These are phyloP conservation scores for Julus scandinavius DNA, from an alignment of 2,888 invertebrate genomes.

Conservation along the genomic window DNA sequence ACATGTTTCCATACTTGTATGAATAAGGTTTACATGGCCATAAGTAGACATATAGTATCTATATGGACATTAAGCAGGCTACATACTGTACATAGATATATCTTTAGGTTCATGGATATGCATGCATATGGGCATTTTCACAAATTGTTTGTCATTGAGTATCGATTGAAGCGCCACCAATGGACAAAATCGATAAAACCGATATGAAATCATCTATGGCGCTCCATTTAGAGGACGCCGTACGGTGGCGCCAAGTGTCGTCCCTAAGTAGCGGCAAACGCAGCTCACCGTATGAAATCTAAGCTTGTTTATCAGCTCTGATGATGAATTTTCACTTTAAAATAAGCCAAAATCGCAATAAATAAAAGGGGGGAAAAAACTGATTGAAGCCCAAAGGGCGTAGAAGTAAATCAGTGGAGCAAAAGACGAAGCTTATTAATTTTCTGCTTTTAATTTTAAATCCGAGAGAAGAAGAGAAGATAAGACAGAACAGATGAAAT, in stretches of 20 bases:
- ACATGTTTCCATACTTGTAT: too few species aligned
- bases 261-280: background rate
- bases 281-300: background rate
- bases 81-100: too few species aligned
- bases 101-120: too few species aligned
- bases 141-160: too few species aligned
- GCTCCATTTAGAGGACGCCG: background rate
- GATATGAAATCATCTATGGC: background rate
- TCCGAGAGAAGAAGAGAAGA: background rate
- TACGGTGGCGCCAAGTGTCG: background rate
- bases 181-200: background rate
- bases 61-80: too few species aligned
- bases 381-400: background rate
- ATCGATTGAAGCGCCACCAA: background rate
- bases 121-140: too few species aligned
- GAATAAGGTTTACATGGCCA: too few species aligned
- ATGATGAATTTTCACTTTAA: background rate
- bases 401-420: background rate
- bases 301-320: background rate
- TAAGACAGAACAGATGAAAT: background rate
- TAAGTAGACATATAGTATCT: too few species aligned
- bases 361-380: background rate
- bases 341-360: background rate
- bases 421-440: background rate
- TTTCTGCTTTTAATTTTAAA: slow-evolving; percentile 1